Percentiles rank a stretch among this genome's conserved stretches.
phyloP scores from a whole-genome alignment of 2,888 invertebrate genomes.

The Drosophila bunnanda region DNA sequence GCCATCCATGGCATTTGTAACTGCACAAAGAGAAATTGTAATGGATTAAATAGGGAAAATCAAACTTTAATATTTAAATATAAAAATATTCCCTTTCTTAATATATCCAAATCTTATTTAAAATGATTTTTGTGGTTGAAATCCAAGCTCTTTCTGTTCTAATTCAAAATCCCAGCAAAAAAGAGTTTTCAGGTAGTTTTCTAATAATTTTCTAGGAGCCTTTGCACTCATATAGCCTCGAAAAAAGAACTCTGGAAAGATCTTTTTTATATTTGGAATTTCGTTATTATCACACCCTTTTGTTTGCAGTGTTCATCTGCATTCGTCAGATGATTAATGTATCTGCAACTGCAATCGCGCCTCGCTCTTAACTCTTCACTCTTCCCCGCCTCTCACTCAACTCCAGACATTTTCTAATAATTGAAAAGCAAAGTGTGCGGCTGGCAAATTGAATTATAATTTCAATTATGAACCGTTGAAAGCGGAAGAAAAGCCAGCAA shows the following conservation, averaged over 20 bases:
- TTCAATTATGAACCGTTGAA: conserved; percentile 80
- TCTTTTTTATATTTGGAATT: no score
- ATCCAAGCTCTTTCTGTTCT: background rate
- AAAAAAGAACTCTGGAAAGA: no score
- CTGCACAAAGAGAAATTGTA: background rate
- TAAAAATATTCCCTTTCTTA: no score
- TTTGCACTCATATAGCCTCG: no score
- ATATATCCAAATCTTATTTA: no score
- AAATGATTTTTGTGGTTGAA: background rate
- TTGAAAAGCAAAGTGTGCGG: conserved; percentile 75
- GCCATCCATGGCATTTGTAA: conserved; percentile 41
- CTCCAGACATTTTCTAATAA: conserved; percentile 76
- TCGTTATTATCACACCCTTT: background rate
- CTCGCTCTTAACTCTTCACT: conserved; percentile 57
- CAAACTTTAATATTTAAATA: no score
- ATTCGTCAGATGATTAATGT: conserved; percentile 29
- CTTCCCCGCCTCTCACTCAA: conserved; percentile 55
- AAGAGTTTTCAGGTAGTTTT: no score
- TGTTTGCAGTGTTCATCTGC: conserved; percentile 10
- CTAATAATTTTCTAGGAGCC: no score
- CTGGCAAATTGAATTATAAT: conserved; percentile 75
- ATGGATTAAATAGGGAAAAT: no score
- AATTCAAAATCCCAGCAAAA: background rate
- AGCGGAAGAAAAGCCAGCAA: conserved; percentile 75
- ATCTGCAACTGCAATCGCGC: conserved; percentile 55